Percentiles rank a stretch among this genome's conserved stretches.
These are phyloP conservation scores for Prietella phreatophila DNA, from an alignment of 2,113 vertebrate genomes.

Conservation along the genomic window DNA sequence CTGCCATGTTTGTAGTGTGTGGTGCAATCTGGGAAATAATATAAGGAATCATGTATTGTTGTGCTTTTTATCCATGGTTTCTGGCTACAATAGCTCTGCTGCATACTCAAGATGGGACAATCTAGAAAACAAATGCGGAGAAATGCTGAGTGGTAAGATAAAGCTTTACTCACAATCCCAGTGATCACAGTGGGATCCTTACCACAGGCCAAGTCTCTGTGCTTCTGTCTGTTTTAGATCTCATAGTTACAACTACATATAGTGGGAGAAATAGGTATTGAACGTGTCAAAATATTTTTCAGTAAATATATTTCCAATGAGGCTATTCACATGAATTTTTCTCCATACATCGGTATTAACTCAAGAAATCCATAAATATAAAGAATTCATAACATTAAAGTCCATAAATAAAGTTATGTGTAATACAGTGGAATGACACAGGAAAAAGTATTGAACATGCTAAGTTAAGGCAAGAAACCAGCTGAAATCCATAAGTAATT, in stretches of 20 bases:
- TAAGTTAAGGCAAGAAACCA: no score
- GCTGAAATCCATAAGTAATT: no score
- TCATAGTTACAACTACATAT: slow-evolving; percentile 19
- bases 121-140: slow-evolving; percentile 17
- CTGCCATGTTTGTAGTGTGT: no score
- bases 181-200: background rate
- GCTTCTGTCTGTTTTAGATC: slow-evolving; percentile 14
- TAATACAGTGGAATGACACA: no score
- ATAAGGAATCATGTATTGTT: background rate
- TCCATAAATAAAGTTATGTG: no score
- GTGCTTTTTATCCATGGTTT: background rate
- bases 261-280: background rate
- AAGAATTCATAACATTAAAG: no score
- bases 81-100: background rate
- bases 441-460: no score
- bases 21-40: background rate
- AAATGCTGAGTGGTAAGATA: slow-evolving; percentile 14
- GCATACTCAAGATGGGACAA: background rate
- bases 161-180: slow-evolving; percentile 33
- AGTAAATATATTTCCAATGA: no score
- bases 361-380: no score
- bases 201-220: slow-evolving; percentile 2
- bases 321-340: no score
- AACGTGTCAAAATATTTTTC: no score
- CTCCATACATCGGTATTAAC: no score